Base-by-base conservation (phyloP, 2,888 invertebrate genomes). In the Ochropleura plecta region DNA sequence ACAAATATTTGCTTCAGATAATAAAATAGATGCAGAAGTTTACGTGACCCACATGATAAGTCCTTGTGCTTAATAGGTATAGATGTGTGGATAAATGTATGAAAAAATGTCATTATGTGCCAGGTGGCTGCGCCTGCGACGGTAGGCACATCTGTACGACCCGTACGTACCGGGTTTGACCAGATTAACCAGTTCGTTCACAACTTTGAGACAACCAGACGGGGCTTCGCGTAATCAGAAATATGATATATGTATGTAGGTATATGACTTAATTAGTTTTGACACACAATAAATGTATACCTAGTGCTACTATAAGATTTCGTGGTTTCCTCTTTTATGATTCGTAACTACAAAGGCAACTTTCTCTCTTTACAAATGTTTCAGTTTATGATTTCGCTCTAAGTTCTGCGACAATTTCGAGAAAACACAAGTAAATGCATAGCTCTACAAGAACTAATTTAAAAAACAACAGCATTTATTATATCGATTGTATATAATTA, bases 51-150 rank as follows among this genome's bases (percentile, higher is more conserved):
- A 93, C 84, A 89, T 93, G 83, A 40, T 14, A 75, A 87, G 90
- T 88, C 94, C 94, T 94, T 93, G 94, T 90, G 84, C 92, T 90
- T 91, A 92, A 92, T 94, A 90, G 82, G 85, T 89, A 86, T 75
- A 86, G 72, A 90, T 85, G 84, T 86, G 83, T 85, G 81, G 87
- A 82, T 85, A 89, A 90, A 90, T 89, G 83, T 86, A 83, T 84
- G 87, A 90, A 87, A 88, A 85, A 79, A 71, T 70, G 63, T 71
- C 46, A 69, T 48, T 60, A 65, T 72, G 60, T 68, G 66, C 69
- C 86, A 87, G 78, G 76, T 86, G 86, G 67, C 59, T 73, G 73
- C 63, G 73, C 73, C 60, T 40, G 72, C 85, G 69, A 60, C 49
- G 63, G 69, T 70, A 81, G 67, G 66, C n/a, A 73, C 75, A 79